Base-by-base conservation (phyloP, 2,113 vertebrate species). In the Penelope pileata region DNA sequence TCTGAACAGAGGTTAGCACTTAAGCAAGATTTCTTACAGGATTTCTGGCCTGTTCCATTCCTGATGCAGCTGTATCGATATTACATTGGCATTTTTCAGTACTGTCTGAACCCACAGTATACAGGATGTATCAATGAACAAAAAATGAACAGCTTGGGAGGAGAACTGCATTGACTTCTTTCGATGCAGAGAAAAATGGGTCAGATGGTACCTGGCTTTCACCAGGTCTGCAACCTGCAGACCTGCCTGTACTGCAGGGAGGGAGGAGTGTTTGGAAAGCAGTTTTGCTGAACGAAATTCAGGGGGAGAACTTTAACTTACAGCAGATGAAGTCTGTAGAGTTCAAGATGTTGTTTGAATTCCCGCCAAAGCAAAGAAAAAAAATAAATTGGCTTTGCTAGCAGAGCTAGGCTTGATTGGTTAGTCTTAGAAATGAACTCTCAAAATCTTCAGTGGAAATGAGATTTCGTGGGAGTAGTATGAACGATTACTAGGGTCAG, bases 21-120 rank as follows among this genome's bases (percentile, higher is more conserved):
- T 79, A 38, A 85, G 83, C 5, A 74, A 94, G 91, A 72, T 87
- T 91, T 96, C 90, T 83, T 84, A n/a, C 27, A 92, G 75, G 77
- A 47, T 89, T 91, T 92, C 73, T 95, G 90, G 60, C 53, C 75
- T 86, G 78, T 91, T 68, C 54, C 63, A 30, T 81, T 87, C 51
- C 91, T 63, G 47, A 54, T 91, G 86, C 79, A 70, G 27, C 40
- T 76, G 38, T 21, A 42, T 64, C 30, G 26, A 43, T 84, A 83
- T n/a, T 68, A 18, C 68, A 64, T 38, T 42, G 68, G 5, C 38
- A 24, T 63, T 81, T 81, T 77, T 64, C 1, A 1, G 18, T 53
- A 36, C 70, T 73, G 21, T 26, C 43, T 53, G 59, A 79, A 68
- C 13, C 23, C 6, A 4, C 30, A 60, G 48, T 2, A 0, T 68